These are phyloP conservation scores for Brachyrhaphis roseni DNA, from an alignment of 2,797 vertebrate species.

Conservation along the genomic window DNA sequence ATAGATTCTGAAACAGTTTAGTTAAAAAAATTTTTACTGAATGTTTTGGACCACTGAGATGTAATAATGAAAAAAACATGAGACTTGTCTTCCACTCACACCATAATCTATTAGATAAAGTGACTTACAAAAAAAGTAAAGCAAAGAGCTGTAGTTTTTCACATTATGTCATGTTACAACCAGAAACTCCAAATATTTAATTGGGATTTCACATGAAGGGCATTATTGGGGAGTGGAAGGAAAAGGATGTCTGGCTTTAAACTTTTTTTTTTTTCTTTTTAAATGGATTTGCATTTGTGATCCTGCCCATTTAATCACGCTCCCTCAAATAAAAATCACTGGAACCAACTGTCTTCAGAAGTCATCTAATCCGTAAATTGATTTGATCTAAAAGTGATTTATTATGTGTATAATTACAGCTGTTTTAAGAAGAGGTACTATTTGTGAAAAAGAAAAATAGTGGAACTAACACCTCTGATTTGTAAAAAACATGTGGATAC, in stretches of 20 bases:
- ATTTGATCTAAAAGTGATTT: background rate
- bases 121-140: background rate
- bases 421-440: background rate
- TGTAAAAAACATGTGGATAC: background rate
- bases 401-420: background rate
- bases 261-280: background rate
- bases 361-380: background rate
- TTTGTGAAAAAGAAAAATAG: background rate
- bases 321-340: background rate
- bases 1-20: background rate
- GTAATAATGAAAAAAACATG: conserved; percentile 7
- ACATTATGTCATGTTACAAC: background rate
- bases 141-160: background rate
- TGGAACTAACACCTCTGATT: background rate
- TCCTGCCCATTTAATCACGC: background rate
- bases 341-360: background rate
- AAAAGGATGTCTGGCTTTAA: background rate
- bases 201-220: background rate
- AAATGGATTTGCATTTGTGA: background rate
- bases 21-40: background rate
- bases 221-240: background rate
- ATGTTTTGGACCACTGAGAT: conserved; percentile 59
- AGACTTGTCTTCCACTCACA: conserved; percentile 39
- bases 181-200: background rate
- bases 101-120: conserved; percentile 11